phyloP scores from a whole-genome alignment of 2,113 vertebrate species.

The Orcinus orca region DNA sequence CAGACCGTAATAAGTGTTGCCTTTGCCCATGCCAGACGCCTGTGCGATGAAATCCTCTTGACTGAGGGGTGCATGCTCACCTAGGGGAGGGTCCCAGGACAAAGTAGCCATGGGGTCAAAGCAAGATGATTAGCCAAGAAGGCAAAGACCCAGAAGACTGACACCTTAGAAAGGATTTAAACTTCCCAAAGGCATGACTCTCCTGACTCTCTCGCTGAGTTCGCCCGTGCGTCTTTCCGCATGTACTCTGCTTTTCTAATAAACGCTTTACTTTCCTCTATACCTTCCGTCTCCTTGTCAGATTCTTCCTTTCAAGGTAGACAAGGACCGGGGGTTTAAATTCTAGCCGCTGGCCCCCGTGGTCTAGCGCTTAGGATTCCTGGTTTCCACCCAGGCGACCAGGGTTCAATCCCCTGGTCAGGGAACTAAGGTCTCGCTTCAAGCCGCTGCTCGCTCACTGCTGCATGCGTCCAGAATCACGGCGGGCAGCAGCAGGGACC shows the following conservation, averaged over 20 bases:
- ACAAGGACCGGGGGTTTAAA: not conserved
- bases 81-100: no score
- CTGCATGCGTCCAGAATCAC: fast-evolving
- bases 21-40: no score
- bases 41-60: no score
- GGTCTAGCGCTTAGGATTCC: no score
- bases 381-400: not conserved
- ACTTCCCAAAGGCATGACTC: not conserved
- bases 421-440: not conserved
- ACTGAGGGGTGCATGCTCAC: no score
- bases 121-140: not conserved
- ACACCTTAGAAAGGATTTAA: not conserved
- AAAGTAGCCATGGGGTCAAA: no score
- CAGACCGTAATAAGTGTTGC: no score
- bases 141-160: not conserved
- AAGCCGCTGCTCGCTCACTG: not conserved
- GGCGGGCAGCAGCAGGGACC: no score
- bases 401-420: not conserved
- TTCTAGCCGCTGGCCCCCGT: not conserved
- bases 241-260: not conserved
- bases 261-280: not conserved
- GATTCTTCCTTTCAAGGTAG: not conserved
- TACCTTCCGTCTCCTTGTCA: not conserved
- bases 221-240: fast-evolving
- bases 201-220: not conserved